Conservation (phyloP, 2,888 invertebrate genomes). For the Tineola bisselliella region DNA sequence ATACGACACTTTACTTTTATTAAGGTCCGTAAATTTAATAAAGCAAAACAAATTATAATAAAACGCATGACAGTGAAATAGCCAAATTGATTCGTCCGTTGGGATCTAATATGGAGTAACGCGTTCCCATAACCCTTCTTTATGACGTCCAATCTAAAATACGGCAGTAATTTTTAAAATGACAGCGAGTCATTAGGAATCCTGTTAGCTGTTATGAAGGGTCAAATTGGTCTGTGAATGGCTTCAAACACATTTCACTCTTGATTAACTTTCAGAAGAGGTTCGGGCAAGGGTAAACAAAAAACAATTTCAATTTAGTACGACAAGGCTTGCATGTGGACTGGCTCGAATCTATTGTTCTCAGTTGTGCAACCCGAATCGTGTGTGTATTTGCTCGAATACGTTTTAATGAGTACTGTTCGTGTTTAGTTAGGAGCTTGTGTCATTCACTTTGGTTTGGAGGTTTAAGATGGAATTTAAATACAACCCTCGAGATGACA, state of each 20-base stretch:
- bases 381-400: no score
- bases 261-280: constrained; percentile 47
- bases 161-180: background rate
- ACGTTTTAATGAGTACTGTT: no score
- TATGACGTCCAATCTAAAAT: constrained; percentile 5
- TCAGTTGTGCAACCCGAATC: no score
- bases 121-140: background rate
- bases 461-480: no score
- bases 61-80: constrained; percentile 5
- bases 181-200: background rate
- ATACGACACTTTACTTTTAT: background rate
- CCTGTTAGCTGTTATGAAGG: constrained; percentile 34
- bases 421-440: no score
- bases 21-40: constrained; percentile 1
- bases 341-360: background rate
- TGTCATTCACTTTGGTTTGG: no score
- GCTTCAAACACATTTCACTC: constrained; percentile 40
- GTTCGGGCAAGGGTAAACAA: constrained; percentile 12
- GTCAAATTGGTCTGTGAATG: constrained; percentile 52
- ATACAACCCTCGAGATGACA: no score
- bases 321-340: background rate
- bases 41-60: constrained; percentile 6
- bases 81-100: background rate
- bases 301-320: background rate
- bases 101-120: background rate